phyloP scores from a whole-genome alignment of 2,113 vertebrate genomes.

The Cyanocitta stelleri region DNA sequence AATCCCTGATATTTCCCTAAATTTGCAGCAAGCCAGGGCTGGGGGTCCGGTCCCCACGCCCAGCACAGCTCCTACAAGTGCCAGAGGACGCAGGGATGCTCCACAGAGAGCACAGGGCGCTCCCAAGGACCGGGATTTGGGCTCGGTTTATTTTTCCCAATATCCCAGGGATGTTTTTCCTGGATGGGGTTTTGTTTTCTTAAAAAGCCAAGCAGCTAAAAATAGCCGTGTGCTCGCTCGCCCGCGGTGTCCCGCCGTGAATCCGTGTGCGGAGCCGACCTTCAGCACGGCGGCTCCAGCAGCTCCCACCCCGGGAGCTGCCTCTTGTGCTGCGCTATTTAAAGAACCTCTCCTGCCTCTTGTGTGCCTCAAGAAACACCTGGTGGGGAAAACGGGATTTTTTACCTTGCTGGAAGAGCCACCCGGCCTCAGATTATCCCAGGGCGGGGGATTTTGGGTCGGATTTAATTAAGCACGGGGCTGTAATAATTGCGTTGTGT shows the following conservation, averaged over 20 bases:
- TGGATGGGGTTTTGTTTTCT: constrained; percentile 9
- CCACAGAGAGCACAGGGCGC: background rate
- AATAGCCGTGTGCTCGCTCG: background rate
- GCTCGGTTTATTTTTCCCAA: background rate
- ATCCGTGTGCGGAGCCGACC: background rate
- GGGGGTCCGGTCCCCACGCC: rapidly evolving
- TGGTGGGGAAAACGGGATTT: background rate
- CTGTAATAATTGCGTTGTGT: rapidly evolving
- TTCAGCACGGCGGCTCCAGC: background rate
- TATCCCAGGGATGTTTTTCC: background rate
- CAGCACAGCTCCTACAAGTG: rapidly evolving
- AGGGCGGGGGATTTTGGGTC: rapidly evolving
- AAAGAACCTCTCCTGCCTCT: background rate
- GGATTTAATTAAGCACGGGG: rapidly evolving
- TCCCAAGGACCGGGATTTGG: rapidly evolving
- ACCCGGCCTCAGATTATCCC: background rate
- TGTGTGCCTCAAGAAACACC: background rate
- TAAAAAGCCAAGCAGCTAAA: background rate
- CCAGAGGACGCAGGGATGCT: background rate
- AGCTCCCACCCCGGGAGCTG: background rate
- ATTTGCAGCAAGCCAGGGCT: rapidly evolving
- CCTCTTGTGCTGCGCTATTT: background rate
- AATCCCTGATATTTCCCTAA: background rate
- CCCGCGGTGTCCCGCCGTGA: background rate
- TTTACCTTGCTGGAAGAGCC: background rate